Evolutionary conservation across 2,888 invertebrate species (phyloP), one percentile per base, ranked within the genome.

Genomic region (Labia minor): DNA sequence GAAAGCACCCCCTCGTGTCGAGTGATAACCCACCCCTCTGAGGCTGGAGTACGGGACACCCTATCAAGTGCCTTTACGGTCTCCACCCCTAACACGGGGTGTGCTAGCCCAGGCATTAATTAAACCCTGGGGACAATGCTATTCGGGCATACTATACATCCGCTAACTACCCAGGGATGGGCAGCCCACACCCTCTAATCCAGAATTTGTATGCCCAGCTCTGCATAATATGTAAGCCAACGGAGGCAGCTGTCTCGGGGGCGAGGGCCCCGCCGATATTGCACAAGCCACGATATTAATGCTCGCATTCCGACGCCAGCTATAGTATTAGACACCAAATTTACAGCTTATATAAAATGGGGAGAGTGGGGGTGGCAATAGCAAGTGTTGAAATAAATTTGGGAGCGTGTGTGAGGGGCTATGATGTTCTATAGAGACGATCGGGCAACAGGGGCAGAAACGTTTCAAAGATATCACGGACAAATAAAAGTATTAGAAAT

Each of bases 201-300:
- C 64, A 19, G 67, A 64, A 67, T 67, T 67, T 67, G 67, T 67
- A 67, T 67, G 67, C 67, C 66, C n/a, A 21, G 64, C 61, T 16
- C 37, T 33, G 63, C 49, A 61, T 65, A 49, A 37, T 26, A 26
- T 26, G 65, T 65, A 20, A 21, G 19, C 37, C 65, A 37, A 65
- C 20, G 21, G 65, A 37, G 19, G 65, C 14, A 26, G 62, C 18
- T 37, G 63, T 62, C 62, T 16, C 26, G 19, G 21, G 70, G 66
- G 65, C 64, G 69, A 65, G 69, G 69, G 74, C 74, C 73, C 73
- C 73, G 72, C 71, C 67, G 65, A 68, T 67, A 67, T 69, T 69
- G 66, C 63, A 64, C 61, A 65, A 66, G 63, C 65, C 62, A 69
- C 67, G 70, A 67, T 72, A 49, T 49, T 49, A 49, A 49, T 49